A percentile compares a stretch with the other conserved stretches of the same genome.
Evolutionary conservation across 2,113 vertebrate genomes (phyloP).

Genomic region (Peromyscus leucopus): DNA sequence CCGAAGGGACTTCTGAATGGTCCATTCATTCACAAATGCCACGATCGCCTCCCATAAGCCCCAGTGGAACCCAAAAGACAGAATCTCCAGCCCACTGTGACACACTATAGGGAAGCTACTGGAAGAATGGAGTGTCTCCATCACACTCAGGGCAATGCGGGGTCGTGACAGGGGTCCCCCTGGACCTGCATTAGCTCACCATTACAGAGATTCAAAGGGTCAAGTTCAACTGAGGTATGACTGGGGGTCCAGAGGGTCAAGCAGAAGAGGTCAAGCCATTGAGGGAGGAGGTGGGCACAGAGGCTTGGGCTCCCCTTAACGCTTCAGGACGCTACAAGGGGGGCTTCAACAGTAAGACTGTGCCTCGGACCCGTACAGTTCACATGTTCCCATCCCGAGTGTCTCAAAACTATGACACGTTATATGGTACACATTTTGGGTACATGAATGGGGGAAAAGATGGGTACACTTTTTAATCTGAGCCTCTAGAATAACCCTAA

Average conservation of each 20-base stretch:
- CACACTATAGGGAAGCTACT: neutral
- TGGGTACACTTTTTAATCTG: neutral
- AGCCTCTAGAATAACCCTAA: neutral
- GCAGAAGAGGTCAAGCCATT: neutral
- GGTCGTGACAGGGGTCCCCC: neutral
- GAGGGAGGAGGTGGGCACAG: neutral
- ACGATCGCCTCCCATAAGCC: fast-evolving
- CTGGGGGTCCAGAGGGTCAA: neutral
- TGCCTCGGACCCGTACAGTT: too few relatives aligned
- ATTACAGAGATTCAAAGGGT: neutral
- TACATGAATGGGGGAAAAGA: neutral
- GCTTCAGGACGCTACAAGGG: neutral
- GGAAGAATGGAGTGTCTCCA: neutral
- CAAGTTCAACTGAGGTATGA: conserved; percentile 3
- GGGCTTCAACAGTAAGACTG: neutral
- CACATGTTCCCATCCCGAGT: neutral
- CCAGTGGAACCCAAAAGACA: neutral
- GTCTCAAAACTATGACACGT: neutral
- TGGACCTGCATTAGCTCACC: neutral
- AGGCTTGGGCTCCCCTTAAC: too few relatives aligned
- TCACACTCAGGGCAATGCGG: fast-evolving
- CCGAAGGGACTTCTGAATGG: neutral
- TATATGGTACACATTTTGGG: neutral
- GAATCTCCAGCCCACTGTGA: neutral
- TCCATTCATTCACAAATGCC: neutral